Evolutionary conservation across 2,888 invertebrate genomes (phyloP), one percentile per base, ranked within the genome.

Genomic region (Archips crataeganus): DNA sequence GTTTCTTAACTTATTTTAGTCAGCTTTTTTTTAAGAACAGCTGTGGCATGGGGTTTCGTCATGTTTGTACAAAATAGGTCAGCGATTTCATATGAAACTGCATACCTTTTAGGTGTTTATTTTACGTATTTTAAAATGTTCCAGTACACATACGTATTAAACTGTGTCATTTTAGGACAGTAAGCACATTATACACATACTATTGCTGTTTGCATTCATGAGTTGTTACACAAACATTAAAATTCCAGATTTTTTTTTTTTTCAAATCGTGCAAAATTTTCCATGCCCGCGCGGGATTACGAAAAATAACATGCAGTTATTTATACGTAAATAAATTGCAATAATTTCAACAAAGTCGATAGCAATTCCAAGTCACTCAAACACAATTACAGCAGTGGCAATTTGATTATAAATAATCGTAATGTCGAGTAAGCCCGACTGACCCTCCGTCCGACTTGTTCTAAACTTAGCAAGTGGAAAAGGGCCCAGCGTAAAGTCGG

Each of bases 391-490:
- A 90, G 60, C 90, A 90, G 85, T 87, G 84, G 80, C 84, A 90
- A 92, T 90, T 87, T 88, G 91, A 92, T 93, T 93, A 92, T 87
- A 91, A 90, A 91, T 91, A 91, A 90, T 89, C 87, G 82, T 84
- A 82, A 91, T 91, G 86, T 91, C 89, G 87, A 87, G 89, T 89
- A 89, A 91, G 92, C 87, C 84, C 78, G 79, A 87, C 87, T 87
- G 89, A 91, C 90, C 91, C 90, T 89, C 87, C 83, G 85, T 89
- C 87, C 83, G 85, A 81, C 82, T 83, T 81, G 82, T 82, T 84
- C 84, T 83, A 86, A 93, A 93, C 88, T 93, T 88, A 85, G 88
- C 90, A 91, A 93, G 92, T 92, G 92, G 92, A 90, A 89, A 91
- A 90, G 92, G 91, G 88, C 87, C 86, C 85, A 86, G 90, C 92